These are phyloP conservation scores for Alligator sinensis DNA, from an alignment of 2,113 vertebrate species.

Conservation along the genomic window DNA sequence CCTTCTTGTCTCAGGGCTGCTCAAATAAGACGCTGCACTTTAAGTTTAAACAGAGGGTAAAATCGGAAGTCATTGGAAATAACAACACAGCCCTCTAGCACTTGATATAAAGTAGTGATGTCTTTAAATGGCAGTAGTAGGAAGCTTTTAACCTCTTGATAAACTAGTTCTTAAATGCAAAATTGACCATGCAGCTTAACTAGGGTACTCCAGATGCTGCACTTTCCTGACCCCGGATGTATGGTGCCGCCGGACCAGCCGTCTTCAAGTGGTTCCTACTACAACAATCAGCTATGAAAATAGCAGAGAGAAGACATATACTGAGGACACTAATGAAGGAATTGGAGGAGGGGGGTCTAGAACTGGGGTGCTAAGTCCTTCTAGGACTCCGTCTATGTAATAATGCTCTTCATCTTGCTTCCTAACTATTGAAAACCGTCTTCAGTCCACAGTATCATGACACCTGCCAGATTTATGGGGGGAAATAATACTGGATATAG, in stretches of 20 bases:
- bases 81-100: neutral
- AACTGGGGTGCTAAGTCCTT: neutral
- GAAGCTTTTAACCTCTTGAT: neutral
- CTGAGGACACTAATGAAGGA: neutral
- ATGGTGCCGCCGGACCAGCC: neutral
- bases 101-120: neutral
- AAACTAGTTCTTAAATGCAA: neutral
- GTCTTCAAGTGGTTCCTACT: neutral
- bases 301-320: neutral
- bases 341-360: neutral
- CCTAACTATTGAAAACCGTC: neutral
- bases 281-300: neutral
- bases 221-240: neutral
- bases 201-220: neutral
- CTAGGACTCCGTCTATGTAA: neutral
- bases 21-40: neutral
- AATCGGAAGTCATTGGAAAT: neutral
- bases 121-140: neutral
- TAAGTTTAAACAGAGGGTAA: accelerated
- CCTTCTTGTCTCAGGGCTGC: neutral
- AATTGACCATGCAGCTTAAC: neutral
- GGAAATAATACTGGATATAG: neutral
- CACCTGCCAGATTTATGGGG: neutral
- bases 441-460: neutral
- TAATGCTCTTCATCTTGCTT: neutral